These are phyloP conservation scores for Eupithecia dodoneata DNA, from an alignment of 2,888 invertebrate genomes.

Conservation along the genomic window DNA sequence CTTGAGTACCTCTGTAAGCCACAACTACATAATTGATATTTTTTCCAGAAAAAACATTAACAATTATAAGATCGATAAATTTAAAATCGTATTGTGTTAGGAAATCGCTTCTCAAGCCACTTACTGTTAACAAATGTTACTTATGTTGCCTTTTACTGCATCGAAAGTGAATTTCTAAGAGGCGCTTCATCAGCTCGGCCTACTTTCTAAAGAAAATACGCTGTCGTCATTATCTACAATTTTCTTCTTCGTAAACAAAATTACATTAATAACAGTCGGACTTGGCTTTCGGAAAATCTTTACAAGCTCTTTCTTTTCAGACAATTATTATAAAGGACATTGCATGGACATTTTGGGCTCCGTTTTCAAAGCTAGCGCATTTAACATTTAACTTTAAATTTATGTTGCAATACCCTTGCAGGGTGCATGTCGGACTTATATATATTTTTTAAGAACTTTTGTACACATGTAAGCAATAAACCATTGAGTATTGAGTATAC, in stretches of 20 bases:
- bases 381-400: too few relatives aligned
- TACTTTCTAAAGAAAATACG: constrained; percentile 72
- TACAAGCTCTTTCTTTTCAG: not conserved
- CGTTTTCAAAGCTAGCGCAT: too few relatives aligned
- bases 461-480: too few relatives aligned
- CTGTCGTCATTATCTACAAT: constrained; percentile 53
- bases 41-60: not conserved
- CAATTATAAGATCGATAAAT: not conserved
- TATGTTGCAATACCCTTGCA: too few relatives aligned
- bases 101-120: constrained; percentile 56
- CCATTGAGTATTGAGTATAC: too few relatives aligned
- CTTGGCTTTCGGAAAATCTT: constrained; percentile 10
- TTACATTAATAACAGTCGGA: constrained; percentile 34
- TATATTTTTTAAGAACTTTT: too few relatives aligned
- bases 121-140: constrained; percentile 49
- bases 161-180: constrained; percentile 63
- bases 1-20: not conserved
- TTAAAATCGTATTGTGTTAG: constrained; percentile 23
- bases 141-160: constrained; percentile 53
- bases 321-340: too few relatives aligned
- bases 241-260: constrained; percentile 48
- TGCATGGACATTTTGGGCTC: too few relatives aligned
- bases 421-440: too few relatives aligned
- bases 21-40: not conserved
- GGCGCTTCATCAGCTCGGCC: constrained; percentile 59